phyloP scores from a whole-genome alignment of 2,888 invertebrate genomes.

The Diarsia mendica region DNA sequence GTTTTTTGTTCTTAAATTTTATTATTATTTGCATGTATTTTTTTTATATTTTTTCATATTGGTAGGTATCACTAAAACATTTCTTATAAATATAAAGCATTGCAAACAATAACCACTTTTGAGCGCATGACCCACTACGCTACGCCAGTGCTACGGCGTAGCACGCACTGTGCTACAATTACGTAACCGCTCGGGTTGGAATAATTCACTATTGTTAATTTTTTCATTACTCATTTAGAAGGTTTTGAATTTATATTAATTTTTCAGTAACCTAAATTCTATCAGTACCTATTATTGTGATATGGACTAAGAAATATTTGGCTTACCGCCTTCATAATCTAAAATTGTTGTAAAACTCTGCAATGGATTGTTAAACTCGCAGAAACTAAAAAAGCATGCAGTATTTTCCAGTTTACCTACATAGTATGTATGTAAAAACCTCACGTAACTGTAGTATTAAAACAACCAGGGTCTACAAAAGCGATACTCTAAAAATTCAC shows the following conservation, averaged over 20 bases:
- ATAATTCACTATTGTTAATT: not conserved
- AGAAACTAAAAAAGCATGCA: conserved; percentile 46
- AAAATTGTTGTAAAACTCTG: not conserved
- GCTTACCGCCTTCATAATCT: no score
- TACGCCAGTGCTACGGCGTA: conserved; percentile 44
- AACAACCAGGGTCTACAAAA: conserved; percentile 87
- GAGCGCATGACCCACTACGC: not conserved
- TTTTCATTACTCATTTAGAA: not conserved
- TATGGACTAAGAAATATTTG: no score
- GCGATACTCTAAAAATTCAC: conserved; percentile 89
- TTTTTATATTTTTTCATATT: no score
- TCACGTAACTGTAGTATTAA: conserved; percentile 84
- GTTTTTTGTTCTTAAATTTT: no score
- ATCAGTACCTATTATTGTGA: no score
- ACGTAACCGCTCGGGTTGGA: not conserved
- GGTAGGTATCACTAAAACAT: not conserved
- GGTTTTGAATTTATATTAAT: not conserved
- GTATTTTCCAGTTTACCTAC: conserved; percentile 40
- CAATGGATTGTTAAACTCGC: conserved; percentile 32
- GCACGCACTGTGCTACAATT: conserved; percentile 12
- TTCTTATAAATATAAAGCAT: no score
- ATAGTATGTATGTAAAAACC: conserved; percentile 76
- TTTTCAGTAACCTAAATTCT: not conserved
- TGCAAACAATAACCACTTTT: not conserved
- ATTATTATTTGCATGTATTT: no score